Evolutionary conservation across 64 coral and sea anemone species (phyloP), one percentile per base, ranked within the genome.

Genomic region (Montipora foliosa): DNA sequence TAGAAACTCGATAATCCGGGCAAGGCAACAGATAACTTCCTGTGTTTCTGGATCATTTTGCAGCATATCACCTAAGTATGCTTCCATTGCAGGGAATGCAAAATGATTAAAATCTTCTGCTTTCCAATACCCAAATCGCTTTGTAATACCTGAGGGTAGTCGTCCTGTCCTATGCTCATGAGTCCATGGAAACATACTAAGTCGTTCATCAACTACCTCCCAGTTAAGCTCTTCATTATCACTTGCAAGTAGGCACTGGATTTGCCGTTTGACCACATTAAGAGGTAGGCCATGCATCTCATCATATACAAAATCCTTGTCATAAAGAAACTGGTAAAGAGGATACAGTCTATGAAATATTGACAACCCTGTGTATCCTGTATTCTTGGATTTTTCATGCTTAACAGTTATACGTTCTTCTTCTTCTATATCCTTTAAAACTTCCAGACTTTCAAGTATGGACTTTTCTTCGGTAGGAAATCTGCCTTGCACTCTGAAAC

Each of bases 231-330:
- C 67, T 48, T 83, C 87, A 75, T 70, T 7, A 2, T 69, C 93
- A 90, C 81, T 74, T 62, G 67, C 62, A 75, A 58, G 44, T 45
- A 89, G 46, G 20, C 19, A 45, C 49, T 67, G 49, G 48, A 94
- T 83, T 15, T 83, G 78, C 21, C 67, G 25, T 82, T 89, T 89
- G 16, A 94, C 93, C 3, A 94, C 22, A 70, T 94, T 89, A n/a
- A 94, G 93, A 29, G 87, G 87, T 68, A 94, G 81, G 5, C 50
- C 93, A 89, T 94, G 87, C 79, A 94, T 82, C 84, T 94, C 93
- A 89, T 94, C 87, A 84, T 89, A 94, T 25, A 94, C 86, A 15
- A 89, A 81, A 73, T 89, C 85, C 75, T 74, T 66, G 66, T 94
- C 86, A 67, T 94, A 94, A 3, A 21, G 47, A 94, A 94, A 94